Conservation (phyloP, 2,797 vertebrate species). For the Hoplostethus atlanticus region DNA sequence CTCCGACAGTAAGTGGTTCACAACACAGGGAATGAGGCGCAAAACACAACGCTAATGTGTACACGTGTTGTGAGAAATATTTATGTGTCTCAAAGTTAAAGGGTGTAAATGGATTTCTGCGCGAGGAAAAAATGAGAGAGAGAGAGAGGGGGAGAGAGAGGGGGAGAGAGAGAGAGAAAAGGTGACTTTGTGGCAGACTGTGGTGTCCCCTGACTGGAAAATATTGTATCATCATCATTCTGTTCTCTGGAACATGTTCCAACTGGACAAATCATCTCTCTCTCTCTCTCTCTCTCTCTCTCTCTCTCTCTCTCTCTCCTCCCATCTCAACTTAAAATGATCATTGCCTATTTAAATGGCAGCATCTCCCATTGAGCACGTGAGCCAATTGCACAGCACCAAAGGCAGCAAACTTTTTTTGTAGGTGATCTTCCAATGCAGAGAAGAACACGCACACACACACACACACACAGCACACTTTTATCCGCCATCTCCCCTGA, state of each 20-base stretch:
- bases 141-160: constrained; percentile 11
- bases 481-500: constrained; percentile 82
- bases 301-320: constrained; percentile 37
- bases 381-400: constrained; percentile 71
- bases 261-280: constrained; percentile 23
- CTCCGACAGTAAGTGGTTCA: constrained; percentile 66
- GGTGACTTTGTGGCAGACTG: constrained; percentile 68
- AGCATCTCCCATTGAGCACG: constrained; percentile 59
- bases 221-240: constrained; percentile 75
- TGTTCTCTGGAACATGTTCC: constrained; percentile 62
- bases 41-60: constrained; percentile 57
- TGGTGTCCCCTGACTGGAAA: constrained; percentile 67
- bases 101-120: constrained; percentile 68
- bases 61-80: constrained; percentile 62
- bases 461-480: constrained; percentile 32
- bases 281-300: constrained; percentile 9
- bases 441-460: constrained; percentile 27
- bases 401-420: constrained; percentile 67
- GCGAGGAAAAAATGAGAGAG: constrained; percentile 27
- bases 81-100: constrained; percentile 65
- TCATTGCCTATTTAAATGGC: constrained; percentile 61
- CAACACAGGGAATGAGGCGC: constrained; percentile 53
- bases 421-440: constrained; percentile 73
- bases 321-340: constrained; percentile 59
- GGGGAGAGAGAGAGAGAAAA: constrained; percentile 45